Evolutionary conservation across 2,888 invertebrate species (phyloP).

Genomic region (Agrotis clavis): DNA sequence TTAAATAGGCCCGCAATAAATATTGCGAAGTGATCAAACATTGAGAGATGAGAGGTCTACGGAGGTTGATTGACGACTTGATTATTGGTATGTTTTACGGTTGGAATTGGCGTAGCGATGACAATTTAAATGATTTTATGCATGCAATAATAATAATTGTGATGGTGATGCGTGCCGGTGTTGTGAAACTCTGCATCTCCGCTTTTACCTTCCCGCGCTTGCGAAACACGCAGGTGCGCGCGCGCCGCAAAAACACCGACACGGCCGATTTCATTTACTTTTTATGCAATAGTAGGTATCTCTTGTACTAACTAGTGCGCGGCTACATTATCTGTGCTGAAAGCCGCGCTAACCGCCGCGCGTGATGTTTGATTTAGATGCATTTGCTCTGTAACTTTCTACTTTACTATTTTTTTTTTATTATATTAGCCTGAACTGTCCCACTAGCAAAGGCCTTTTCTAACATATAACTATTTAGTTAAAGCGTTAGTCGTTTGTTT

Average conservation of each 20-base stretch:
- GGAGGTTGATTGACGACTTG: constrained; percentile 15
- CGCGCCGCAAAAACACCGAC: constrained; percentile 89
- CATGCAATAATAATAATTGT: constrained; percentile 50
- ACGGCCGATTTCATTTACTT: constrained; percentile 88
- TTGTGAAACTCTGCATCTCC: constrained; percentile 90
- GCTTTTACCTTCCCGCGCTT: constrained; percentile 90
- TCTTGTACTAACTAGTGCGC: constrained; percentile 61
- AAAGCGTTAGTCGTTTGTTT: constrained; percentile 40
- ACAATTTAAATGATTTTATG: constrained; percentile 52
- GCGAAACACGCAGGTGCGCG: constrained; percentile 92
- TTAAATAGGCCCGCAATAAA: constrained; percentile 25
- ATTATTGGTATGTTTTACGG: constrained; percentile 16
- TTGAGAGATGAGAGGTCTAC: constrained; percentile 25
- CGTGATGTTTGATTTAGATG: constrained; percentile 42
- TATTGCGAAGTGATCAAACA: constrained; percentile 10
- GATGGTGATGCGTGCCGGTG: constrained; percentile 77
- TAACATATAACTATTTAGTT: constrained; percentile 23
- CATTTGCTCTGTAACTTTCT: constrained; percentile 59
- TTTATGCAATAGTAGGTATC: constrained; percentile 86
- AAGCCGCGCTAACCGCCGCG: constrained; percentile 23
- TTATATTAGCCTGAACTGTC: no score
- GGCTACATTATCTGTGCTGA: constrained; percentile 46
- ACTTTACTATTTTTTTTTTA: no score
- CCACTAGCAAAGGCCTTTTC: no score
- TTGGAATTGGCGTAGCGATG: constrained; percentile 18